Evolutionary conservation across 2,113 vertebrate species (phyloP).

Genomic region (Onychorhynchus coronatus): DNA sequence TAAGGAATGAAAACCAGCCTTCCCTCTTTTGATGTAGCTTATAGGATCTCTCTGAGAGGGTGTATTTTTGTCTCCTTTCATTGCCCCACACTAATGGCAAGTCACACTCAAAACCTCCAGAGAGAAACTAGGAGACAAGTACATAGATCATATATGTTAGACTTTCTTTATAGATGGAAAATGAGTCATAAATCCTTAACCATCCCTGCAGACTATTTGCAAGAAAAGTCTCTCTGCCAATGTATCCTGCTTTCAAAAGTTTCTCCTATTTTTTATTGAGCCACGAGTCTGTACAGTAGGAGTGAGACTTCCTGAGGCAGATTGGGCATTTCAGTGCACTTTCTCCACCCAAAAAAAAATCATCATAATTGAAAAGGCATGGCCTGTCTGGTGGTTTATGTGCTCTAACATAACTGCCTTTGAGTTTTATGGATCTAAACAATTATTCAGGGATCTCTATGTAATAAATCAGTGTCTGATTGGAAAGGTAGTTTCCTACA

Average conservation of each 20-base stretch:
- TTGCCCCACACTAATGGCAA: not conserved
- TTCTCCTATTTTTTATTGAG: not conserved
- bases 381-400: not conserved
- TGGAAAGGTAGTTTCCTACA: not conserved
- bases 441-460: not conserved
- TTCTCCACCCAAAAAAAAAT: not conserved
- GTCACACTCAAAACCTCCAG: not conserved
- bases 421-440: not conserved
- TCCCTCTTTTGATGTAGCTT: not conserved
- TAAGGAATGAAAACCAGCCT: slow-evolving; percentile 1
- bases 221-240: not conserved
- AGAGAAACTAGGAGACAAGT: too few relatives aligned
- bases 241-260: not conserved
- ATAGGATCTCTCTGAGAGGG: not conserved
- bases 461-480: not conserved
- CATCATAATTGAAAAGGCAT: not conserved
- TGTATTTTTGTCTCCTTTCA: not conserved
- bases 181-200: not conserved
- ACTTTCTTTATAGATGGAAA: not conserved
- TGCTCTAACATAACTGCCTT: not conserved
- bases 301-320: not conserved
- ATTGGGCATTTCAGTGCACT: not conserved
- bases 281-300: not conserved
- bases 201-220: not conserved
- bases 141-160: not conserved